Evolutionary conservation across 2,113 vertebrate species (phyloP), one percentile per base, ranked within the genome.

Genomic region (Synodontis membranacea): DNA sequence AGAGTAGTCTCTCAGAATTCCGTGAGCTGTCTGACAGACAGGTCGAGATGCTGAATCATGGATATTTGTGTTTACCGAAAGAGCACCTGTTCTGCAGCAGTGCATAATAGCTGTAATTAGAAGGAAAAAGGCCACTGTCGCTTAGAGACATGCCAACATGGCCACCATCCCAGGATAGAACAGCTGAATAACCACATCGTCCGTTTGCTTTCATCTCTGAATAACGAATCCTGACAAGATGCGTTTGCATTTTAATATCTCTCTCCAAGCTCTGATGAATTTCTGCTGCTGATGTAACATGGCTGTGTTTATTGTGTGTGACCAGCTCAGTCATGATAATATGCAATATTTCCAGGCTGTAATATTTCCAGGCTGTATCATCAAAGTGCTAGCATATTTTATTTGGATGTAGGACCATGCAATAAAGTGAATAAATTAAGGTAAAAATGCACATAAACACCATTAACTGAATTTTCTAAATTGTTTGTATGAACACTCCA

Each of bases 111-210:
- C 21, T 34, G 48, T 52, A 79, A 79, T 79, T 52, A 79, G 75
- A 79, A 46, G 75, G 75, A 54, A 52, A 78, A 78, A 78, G 48
- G 75, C 75, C 75, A 78, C 75, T 52, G 75, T 78, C 48, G 15
- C n/a, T 52, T 28, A 78, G n/a, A 52, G 48, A 2, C 46, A 50
- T 4, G n/a, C 46, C 75, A 78, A 78, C 48, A 52, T 78, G 75
- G 75, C 48, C n/a, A 17, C 28, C 48, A 78, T 52, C 75, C 75
- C 48, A 21, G 25, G 28, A 28, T 48, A 76, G 46, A 78, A 52
- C n/a, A 52, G n/a, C 48, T 52, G 28, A 75, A 75, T 28, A 28
- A 44, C 70, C 42, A 46, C 25, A 74, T 28, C 3, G n/a, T 78
- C 48, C n/a, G 5, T 52, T 78, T 52, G 46, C 75, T 78, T 78